A percentile compares a stretch with the other conserved stretches of the same genome.
Evolutionary conservation across 2,113 vertebrate species (phyloP).

Genomic region (Ondatra zibethicus): DNA sequence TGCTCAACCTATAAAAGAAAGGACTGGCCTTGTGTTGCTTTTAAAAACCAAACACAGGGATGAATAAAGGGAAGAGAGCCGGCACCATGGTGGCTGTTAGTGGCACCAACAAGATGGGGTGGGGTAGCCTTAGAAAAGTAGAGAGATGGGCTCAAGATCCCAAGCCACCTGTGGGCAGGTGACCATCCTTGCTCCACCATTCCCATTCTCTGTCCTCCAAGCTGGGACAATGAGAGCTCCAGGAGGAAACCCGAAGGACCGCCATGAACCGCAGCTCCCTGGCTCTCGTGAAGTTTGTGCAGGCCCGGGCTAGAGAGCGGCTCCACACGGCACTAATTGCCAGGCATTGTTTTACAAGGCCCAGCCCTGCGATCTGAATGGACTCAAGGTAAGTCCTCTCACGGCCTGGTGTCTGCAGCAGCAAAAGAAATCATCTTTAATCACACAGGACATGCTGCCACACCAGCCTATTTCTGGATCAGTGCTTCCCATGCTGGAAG

Average conservation of each 20-base stretch:
- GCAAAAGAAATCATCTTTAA: constrained; percentile 62
- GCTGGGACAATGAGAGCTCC: neutral
- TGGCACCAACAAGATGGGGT: fast-evolving
- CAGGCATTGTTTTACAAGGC: neutral
- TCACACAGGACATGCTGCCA: constrained; percentile 25
- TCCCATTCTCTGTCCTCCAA: neutral
- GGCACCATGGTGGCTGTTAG: too few relatives aligned
- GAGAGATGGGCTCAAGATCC: neutral
- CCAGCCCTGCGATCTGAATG: neutral
- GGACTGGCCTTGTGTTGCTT: neutral
- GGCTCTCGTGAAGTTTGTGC: neutral
- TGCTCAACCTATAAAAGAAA: neutral
- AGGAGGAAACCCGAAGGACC: neutral
- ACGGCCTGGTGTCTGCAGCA: neutral
- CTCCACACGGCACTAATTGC: neutral
- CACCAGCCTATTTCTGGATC: neutral
- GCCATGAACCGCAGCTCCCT: neutral
- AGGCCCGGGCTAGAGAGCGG: neutral
- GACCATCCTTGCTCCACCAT: neutral
- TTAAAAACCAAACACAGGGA: neutral
- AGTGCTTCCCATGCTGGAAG: neutral
- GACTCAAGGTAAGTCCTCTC: constrained; percentile 12
- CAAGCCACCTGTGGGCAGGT: too few relatives aligned
- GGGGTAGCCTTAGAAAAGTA: neutral
- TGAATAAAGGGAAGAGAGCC: neutral